Base-by-base conservation (phyloP, 2,797 vertebrate genomes). In the Betta splendens region DNA sequence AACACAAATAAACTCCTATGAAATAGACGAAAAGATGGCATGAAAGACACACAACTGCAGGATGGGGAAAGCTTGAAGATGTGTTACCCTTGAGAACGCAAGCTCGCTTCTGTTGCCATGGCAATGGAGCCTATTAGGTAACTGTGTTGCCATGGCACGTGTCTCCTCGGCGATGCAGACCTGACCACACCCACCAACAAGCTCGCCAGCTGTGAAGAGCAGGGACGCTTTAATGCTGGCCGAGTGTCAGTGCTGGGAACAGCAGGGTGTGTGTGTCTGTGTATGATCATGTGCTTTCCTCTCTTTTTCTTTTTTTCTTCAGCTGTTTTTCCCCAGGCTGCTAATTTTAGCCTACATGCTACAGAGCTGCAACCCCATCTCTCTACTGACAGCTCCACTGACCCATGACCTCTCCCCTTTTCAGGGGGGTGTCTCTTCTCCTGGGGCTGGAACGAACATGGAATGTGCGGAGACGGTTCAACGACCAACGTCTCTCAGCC, bases 381-480 rank as follows among this genome's bases (percentile, higher is more conserved):
- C 32, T 50, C 20, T 54, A 33, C 56, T 75, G 50, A 79, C 57
- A 64, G 67, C 69, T 60, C 46, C 67, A 69, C 75, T 88, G 80
- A 87, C 80, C 81, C 65, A 17, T 76, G 35, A 77, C 44, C 49
- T 45, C 37, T 84, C 54, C 84, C 51, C 22, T 48, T 85, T 75
- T 44, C 80, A 98, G 96, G 88, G 53, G 88, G 70, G 2, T n/a
- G 7, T 2, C 93, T 96, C 56, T 72, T 93, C 68, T 95, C 96
- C 9, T 98, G 96, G 95, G 96, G 96, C 68, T 99, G 97, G 96
- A 98, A 98, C 0, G 97, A 98, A 62, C 96, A 99, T 0, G 96
- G 97, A 7, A 98, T 98, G 95, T 98, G 96, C 16, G 96, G 96
- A 29, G 92, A 94, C 7, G 92, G 94, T 70, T 92, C 89, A 0